phyloP scores from a whole-genome alignment of 1,140 invertebrate genomes.

The Brachionus calyciflorus region DNA sequence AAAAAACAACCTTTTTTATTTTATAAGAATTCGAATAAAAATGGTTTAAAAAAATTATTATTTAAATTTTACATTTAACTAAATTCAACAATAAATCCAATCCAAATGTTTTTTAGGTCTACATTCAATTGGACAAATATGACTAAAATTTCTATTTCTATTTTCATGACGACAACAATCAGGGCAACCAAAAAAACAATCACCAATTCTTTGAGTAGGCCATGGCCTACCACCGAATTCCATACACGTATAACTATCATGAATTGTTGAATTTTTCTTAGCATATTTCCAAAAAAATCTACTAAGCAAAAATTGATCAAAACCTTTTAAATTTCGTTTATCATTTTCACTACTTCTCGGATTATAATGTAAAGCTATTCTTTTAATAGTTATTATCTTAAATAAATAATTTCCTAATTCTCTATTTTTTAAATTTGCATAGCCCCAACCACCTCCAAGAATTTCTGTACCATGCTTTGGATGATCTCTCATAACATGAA shows the following conservation, averaged over 20 bases:
- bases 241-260: conserved; percentile 16
- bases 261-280: background rate
- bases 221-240: background rate
- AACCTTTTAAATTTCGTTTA: conserved; percentile 24
- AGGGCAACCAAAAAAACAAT: conserved; percentile 31
- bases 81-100: conserved; percentile 46
- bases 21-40: too few relatives aligned
- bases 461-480: background rate
- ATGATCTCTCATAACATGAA: conserved; percentile 26
- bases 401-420: background rate
- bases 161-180: background rate
- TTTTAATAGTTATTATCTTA: conserved; percentile 8
- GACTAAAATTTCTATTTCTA: background rate
- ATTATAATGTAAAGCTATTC: background rate
- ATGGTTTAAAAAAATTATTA: too few relatives aligned
- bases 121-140: conserved; percentile 18
- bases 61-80: too few relatives aligned
- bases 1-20: too few relatives aligned
- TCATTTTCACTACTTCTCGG: background rate
- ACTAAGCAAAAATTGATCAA: background rate
- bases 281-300: background rate
- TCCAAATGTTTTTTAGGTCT: conserved; percentile 21
- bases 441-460: conserved; percentile 27
- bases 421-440: background rate
- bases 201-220: background rate